These are phyloP conservation scores for Tympanoctomys barrerae DNA, from an alignment of 2,797 vertebrate genomes.

Conservation along the genomic window DNA sequence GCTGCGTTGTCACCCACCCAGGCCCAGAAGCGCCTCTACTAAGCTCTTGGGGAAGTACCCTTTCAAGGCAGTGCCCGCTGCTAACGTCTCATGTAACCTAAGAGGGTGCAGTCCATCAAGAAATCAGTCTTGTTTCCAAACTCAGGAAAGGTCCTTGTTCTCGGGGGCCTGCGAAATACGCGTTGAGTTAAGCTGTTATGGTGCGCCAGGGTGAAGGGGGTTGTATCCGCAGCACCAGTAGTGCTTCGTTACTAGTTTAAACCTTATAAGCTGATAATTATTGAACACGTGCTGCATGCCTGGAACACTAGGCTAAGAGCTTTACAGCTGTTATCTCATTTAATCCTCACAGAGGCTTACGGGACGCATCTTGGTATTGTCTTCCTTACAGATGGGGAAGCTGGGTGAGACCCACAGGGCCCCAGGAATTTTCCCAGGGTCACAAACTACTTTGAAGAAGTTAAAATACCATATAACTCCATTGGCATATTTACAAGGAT, in stretches of 20 bases:
- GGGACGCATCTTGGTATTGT: background rate
- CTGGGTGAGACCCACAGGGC: background rate
- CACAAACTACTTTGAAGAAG: background rate
- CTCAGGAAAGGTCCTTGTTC: background rate
- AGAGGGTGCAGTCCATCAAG: background rate
- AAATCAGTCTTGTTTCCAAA: background rate
- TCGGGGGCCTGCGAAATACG: background rate
- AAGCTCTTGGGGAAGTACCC: background rate
- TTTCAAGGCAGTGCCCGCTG: conserved; percentile 30
- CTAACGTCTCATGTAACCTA: conserved; percentile 43
- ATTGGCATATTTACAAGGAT: conserved; percentile 35
- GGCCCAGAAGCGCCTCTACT: background rate
- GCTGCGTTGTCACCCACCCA: background rate
- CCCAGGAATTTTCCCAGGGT: background rate
- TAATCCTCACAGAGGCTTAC: background rate
- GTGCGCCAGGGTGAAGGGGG: background rate
- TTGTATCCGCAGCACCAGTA: background rate
- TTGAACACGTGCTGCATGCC: background rate
- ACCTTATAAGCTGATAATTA: background rate
- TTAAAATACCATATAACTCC: background rate
- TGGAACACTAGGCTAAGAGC: background rate
- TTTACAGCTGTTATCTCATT: background rate
- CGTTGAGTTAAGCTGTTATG: background rate
- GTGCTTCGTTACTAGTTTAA: background rate
- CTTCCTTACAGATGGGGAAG: conserved; percentile 30